Evolutionary conservation across 2,113 vertebrate genomes (phyloP), one percentile per base, ranked within the genome.

Genomic region (Erythrocebus patas): DNA sequence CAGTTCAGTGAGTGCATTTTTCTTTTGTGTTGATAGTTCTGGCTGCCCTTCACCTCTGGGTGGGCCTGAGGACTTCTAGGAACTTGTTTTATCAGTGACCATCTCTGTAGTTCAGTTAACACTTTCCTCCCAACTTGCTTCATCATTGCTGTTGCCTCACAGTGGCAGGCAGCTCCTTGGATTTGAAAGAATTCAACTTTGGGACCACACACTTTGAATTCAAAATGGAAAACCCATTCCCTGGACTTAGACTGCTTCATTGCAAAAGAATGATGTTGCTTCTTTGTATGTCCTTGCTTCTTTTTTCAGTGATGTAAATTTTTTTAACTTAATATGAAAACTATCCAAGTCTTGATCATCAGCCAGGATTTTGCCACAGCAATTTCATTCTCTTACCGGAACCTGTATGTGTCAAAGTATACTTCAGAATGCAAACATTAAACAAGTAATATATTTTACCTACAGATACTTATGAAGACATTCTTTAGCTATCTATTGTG

Each of bases 1-100:
- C 98, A 80, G 98, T 99, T 84, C 99, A 99, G 45, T 99, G 99
- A 99, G 97, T 11, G 8, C 17, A 10, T 27, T 96, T 72, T 76
- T 64, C 93, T 27, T 14, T 30, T 64, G 61, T 64, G 61, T 32
- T 64, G 27, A 64, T 64, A 32, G 61, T 30, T 14, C 27, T 6
- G 27, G 61, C 61, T 64, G 27, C 27, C 61, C 61, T 64, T 64
- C 27, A 64, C 61, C 12, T 64, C 27, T 64, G 61, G 61, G 61
- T 64, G 61, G 2, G 61, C 14, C 61, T 30, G 61, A 64, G 12
- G 6, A 32, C 5, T 64, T 64, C 61, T 64, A 64, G 14, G 30
- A 64, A 64, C 30, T 64, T 30, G 61, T 64, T 64, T 64, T 64
- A 64, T 30, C 11, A 13, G 61, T 64, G 61, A 64, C 61, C 27